These are phyloP conservation scores for Dicranocentrus wangi DNA, from an alignment of 2,888 invertebrate species.

Conservation along the genomic window DNA sequence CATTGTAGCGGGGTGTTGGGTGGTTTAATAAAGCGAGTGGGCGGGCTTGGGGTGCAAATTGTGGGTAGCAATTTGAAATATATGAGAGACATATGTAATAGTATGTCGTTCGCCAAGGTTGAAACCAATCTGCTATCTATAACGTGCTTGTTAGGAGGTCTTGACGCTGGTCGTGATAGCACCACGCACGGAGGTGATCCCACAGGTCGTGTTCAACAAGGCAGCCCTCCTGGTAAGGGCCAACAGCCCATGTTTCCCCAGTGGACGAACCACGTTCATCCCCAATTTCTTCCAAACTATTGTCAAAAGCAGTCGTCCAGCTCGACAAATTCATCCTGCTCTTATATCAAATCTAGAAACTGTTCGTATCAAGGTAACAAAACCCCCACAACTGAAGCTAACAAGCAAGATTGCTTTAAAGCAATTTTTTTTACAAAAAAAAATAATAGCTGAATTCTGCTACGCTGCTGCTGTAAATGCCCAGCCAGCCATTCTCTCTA, in stretches of 20 bases:
- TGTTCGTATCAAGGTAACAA: constrained; percentile 56
- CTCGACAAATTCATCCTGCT: constrained; percentile 22
- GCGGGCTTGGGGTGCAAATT: too few species aligned
- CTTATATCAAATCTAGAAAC: constrained; percentile 56
- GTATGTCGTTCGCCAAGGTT: too few species aligned
- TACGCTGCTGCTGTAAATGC: constrained; percentile 58
- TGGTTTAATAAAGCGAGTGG: too few species aligned
- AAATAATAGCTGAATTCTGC: constrained; percentile 43
- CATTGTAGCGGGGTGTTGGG: too few species aligned
- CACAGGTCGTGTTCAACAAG: constrained; percentile 56
- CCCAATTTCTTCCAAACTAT: constrained; percentile 88
- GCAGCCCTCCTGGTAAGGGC: constrained; percentile 61
- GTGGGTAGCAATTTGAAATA: too few species aligned
- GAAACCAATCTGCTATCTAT: constrained; percentile 47
- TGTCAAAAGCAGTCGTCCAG: constrained; percentile 63
- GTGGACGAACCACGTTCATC: constrained; percentile 96
- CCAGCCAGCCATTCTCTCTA: too few species aligned
- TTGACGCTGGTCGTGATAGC: too few species aligned
- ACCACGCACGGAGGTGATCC: constrained; percentile 62
- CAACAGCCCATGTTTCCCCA: constrained; percentile 83
- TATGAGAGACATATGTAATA: too few species aligned
- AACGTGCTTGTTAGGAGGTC: constrained; percentile 63
- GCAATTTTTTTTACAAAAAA: too few species aligned
- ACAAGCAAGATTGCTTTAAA: constrained; percentile 45
- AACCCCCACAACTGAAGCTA: constrained; percentile 51